Percentiles rank a stretch among this genome's conserved stretches.
Conservation (phyloP, 2,888 invertebrate species). For the Nemoura dubitans region DNA sequence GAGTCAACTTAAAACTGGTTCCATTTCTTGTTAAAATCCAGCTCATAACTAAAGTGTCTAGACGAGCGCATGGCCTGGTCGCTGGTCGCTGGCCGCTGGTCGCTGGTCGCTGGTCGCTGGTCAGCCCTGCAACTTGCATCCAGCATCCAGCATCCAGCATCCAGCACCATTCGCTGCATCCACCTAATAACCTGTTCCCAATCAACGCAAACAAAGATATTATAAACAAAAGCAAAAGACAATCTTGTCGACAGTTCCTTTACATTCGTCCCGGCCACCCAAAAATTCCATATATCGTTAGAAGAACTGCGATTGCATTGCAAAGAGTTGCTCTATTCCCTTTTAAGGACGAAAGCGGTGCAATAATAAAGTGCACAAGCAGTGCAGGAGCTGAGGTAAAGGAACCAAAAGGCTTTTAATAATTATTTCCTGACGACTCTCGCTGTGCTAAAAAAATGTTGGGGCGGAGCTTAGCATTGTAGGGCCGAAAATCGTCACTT, state of each 20-base stretch:
- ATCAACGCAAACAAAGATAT: slow-evolving; percentile 15
- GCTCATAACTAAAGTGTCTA: slow-evolving; percentile 40
- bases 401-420: neutral
- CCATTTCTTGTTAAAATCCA: slow-evolving; percentile 20
- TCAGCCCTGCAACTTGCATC: no score
- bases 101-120: no score
- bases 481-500: no score
- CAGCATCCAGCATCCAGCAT: neutral
- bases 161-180: neutral
- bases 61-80: neutral
- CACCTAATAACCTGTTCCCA: slow-evolving; percentile 25
- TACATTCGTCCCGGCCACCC: neutral
- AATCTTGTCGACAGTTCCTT: neutral
- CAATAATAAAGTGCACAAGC: neutral
- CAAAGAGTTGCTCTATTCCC: neutral
- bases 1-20: slow-evolving; percentile 37
- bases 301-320: neutral
- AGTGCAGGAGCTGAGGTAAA: neutral
- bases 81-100: no score
- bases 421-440: neutral
- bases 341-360: neutral
- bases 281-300: neutral
- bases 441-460: neutral
- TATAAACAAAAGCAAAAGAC: slow-evolving; percentile 12
- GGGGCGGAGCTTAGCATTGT: no score